phyloP scores from a whole-genome alignment of 2,113 vertebrate genomes.

The Lynx canadensis region DNA sequence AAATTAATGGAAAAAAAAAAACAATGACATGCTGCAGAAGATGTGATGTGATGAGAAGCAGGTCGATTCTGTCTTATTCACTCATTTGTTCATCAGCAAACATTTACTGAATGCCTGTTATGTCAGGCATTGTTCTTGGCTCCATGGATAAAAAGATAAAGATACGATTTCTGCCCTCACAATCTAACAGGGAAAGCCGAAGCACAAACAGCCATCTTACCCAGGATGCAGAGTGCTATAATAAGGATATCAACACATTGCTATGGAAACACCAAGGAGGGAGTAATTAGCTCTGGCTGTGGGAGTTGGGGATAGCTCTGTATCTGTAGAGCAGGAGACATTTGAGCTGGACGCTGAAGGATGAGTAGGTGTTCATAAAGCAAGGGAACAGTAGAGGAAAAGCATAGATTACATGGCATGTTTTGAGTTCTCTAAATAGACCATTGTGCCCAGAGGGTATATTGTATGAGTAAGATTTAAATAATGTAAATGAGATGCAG shows the following conservation, averaged over 20 bases:
- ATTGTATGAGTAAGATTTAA: not conserved
- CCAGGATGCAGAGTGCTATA: not conserved
- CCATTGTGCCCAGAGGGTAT: not conserved
- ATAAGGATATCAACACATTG: constrained; percentile 44
- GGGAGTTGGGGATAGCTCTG: constrained; percentile 38
- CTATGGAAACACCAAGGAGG: constrained; percentile 60
- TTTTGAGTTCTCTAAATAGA: not conserved
- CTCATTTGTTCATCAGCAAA: not conserved
- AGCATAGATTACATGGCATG: not conserved
- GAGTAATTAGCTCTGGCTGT: constrained; percentile 52
- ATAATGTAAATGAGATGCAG: not conserved
- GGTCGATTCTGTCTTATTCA: not conserved
- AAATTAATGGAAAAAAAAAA: not conserved
- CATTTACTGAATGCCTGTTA: not conserved
- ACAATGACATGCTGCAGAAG: not conserved
- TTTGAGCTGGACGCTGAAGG: constrained; percentile 35
- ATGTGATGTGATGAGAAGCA: not conserved
- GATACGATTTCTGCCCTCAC: not conserved
- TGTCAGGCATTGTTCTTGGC: not conserved
- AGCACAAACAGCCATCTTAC: constrained; percentile 27
- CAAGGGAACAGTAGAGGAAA: not conserved
- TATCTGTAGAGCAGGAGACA: not conserved
- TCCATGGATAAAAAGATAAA: not conserved
- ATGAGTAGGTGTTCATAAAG: constrained; percentile 44
- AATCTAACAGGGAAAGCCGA: not conserved